Percentiles rank a stretch among this genome's conserved stretches.
phyloP scores from a whole-genome alignment of 2,888 invertebrate species.

The Eurois occulta region DNA sequence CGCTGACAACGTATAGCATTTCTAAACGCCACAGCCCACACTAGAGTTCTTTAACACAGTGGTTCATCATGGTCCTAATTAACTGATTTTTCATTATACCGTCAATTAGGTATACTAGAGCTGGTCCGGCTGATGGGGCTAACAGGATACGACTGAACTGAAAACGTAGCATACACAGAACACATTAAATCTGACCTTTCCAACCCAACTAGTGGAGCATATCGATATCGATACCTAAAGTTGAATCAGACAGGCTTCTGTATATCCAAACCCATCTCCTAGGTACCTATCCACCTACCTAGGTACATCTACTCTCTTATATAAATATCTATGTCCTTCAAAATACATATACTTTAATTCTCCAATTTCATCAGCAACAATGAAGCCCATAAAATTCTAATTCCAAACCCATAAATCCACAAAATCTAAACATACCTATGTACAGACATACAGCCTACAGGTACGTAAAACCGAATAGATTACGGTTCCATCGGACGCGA shows the following conservation, averaged over 20 bases:
- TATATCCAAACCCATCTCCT: not conserved
- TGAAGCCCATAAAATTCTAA: constrained; percentile 53
- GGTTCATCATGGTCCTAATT: too few relatives aligned
- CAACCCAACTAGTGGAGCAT: not conserved
- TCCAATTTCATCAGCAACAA: constrained; percentile 21
- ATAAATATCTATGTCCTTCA: not conserved
- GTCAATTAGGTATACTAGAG: not conserved
- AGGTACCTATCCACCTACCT: not conserved
- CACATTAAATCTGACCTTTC: not conserved
- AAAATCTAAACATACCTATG: constrained; percentile 47
- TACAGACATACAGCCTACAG: constrained; percentile 35
- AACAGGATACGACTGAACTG: not conserved
- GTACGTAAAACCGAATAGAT: constrained; percentile 62
- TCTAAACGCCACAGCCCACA: not conserved
- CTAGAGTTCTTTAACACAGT: not conserved
- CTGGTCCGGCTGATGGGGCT: not conserved
- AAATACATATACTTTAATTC: not conserved
- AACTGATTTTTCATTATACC: not conserved
- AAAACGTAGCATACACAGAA: not conserved
- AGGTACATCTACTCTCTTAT: not conserved
- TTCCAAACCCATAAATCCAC: constrained; percentile 44
- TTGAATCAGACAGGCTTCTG: not conserved
- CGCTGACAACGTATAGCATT: not conserved
- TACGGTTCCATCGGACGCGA: constrained; percentile 73
- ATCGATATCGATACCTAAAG: constrained; percentile 7